phyloP scores from a whole-genome alignment of 2,113 vertebrate genomes.

The Lepidothrix coronata region DNA sequence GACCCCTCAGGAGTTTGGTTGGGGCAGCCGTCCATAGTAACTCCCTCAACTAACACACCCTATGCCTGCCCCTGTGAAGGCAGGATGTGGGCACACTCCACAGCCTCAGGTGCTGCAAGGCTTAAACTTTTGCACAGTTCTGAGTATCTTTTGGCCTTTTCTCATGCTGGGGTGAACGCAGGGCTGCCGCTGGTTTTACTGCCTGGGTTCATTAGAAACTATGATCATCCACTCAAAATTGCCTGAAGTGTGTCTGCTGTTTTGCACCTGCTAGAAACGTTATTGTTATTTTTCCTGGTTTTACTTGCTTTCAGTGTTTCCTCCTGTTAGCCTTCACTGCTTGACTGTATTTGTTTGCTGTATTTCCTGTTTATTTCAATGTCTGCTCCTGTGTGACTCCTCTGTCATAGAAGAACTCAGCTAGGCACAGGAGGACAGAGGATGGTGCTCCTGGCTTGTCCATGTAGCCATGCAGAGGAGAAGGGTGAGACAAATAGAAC shows the following conservation, averaged over 20 bases:
- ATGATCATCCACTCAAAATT: not conserved
- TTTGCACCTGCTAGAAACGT: not conserved
- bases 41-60: not conserved
- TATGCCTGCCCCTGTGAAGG: not conserved
- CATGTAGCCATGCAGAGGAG: not conserved
- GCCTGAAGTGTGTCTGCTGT: not conserved
- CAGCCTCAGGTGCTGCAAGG: not conserved
- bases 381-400: not conserved
- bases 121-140: not conserved
- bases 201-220: not conserved
- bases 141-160: not conserved
- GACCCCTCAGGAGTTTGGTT: not conserved
- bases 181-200: not conserved
- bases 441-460: not conserved
- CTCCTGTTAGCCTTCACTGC: not conserved
- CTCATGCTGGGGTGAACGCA: not conserved
- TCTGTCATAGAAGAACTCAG: not conserved
- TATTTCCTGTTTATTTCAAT: not conserved
- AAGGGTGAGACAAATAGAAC: not conserved
- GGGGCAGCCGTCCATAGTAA: not conserved
- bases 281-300: not conserved
- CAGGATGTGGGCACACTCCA: not conserved
- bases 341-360: not conserved
- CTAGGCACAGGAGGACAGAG: not conserved
- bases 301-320: not conserved